Evolutionary conservation across 1,140 invertebrate genomes (phyloP).

Genomic region (Trissolcus basalis): DNA sequence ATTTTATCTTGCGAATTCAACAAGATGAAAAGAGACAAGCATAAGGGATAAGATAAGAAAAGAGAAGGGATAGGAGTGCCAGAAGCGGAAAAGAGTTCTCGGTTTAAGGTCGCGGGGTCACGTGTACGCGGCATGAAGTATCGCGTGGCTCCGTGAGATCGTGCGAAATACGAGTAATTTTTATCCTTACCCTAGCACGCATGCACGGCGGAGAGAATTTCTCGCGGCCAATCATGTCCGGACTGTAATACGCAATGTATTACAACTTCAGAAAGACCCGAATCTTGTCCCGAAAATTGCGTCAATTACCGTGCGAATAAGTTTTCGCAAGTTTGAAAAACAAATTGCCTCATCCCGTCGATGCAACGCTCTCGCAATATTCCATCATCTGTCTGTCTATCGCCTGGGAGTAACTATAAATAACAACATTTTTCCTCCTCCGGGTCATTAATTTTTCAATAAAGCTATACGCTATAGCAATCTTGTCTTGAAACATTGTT

Average conservation of each 20-base stretch:
- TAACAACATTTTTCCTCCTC: too few species aligned
- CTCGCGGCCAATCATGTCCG: constrained; percentile 29
- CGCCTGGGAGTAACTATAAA: too few species aligned
- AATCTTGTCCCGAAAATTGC: constrained; percentile 48
- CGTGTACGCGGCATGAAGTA: constrained; percentile 66
- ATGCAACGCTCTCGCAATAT: too few species aligned
- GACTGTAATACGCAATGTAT: constrained; percentile 39
- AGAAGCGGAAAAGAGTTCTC: constrained; percentile 68
- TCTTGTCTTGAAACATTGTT: too few species aligned
- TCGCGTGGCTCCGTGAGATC: constrained; percentile 70
- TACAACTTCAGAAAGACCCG: constrained; percentile 3
- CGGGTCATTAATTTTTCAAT: too few species aligned
- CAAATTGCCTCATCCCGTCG: too few species aligned
- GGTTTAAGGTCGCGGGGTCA: constrained; percentile 69
- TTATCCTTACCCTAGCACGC: constrained; percentile 58
- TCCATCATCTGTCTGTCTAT: too few species aligned
- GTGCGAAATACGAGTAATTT: constrained; percentile 61
- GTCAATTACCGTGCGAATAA: constrained; percentile 14
- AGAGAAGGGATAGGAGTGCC: constrained; percentile 54
- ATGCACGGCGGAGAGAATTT: constrained; percentile 47
- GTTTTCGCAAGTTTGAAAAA: too few species aligned
- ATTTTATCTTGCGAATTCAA: constrained; percentile 60
- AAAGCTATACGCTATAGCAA: too few species aligned
- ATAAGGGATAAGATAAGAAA: constrained; percentile 45
- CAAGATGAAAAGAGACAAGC: constrained; percentile 50